Evolutionary conservation across 2,113 vertebrate species (phyloP).

Genomic region (Fukomys damarensis): DNA sequence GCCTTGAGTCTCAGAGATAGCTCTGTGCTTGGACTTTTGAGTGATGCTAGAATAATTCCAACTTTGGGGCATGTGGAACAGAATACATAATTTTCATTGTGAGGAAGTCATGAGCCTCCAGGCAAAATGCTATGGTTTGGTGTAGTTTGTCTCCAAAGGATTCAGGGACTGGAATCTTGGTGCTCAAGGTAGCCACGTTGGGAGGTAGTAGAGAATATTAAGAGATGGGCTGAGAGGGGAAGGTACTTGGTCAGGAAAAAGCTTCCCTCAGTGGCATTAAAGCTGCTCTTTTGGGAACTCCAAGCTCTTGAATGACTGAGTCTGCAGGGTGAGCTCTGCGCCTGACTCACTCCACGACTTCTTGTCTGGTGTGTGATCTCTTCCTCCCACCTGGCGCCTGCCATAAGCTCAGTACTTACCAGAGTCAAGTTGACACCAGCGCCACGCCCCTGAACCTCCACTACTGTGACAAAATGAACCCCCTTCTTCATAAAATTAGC

Average conservation of each 20-base stretch:
- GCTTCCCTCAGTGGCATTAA: not conserved
- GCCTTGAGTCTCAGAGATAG: not conserved
- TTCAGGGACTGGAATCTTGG: not conserved
- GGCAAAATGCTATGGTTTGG: not conserved
- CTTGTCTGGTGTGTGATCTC: not conserved
- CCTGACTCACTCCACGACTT: not conserved
- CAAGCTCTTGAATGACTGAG: no score
- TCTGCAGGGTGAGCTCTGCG: no score
- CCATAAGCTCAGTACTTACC: not conserved
- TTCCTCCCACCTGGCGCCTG: not conserved
- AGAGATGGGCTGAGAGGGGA: not conserved
- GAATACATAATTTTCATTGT: not conserved
- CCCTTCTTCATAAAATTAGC: not conserved
- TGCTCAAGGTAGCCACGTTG: not conserved
- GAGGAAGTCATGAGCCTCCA: not conserved
- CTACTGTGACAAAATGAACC: not conserved
- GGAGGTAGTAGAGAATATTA: not conserved
- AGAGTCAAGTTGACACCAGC: not conserved
- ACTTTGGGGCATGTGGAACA: not conserved
- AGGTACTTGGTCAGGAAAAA: not conserved
- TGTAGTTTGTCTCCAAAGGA: not conserved
- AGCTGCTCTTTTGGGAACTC: not conserved
- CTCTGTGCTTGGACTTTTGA: not conserved
- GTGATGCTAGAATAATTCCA: not conserved
- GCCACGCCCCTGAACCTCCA: not conserved